Evolutionary conservation across 2,888 invertebrate genomes (phyloP).

Genomic region (Panzeria rudis): DNA sequence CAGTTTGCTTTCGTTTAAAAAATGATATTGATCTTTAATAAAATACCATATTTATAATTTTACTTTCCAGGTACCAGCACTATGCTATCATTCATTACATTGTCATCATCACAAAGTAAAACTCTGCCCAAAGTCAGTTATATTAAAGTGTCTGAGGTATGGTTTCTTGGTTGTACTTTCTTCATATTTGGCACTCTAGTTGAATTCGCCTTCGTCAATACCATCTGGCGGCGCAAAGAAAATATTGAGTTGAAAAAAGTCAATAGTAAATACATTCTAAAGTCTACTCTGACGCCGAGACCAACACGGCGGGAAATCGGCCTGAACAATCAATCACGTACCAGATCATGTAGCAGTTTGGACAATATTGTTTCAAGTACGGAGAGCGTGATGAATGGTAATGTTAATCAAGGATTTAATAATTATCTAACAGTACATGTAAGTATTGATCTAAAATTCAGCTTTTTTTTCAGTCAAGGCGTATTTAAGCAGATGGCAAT

Average conservation of each 20-base stretch:
- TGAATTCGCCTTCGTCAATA: slow-evolving; percentile 81
- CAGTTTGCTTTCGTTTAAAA: too few species aligned
- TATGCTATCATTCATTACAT: slow-evolving; percentile 80
- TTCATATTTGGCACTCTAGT: slow-evolving; percentile 81
- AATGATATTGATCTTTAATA: neutral
- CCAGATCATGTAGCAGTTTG: slow-evolving; percentile 88
- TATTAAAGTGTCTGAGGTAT: slow-evolving; percentile 80
- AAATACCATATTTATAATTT: neutral
- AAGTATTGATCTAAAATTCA: too few species aligned
- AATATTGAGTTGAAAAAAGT: slow-evolving; percentile 81
- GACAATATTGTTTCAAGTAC: slow-evolving; percentile 89
- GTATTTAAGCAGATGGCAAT: too few species aligned
- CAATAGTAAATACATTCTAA: slow-evolving; percentile 81
- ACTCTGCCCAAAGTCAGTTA: slow-evolving; percentile 81
- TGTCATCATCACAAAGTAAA: slow-evolving; percentile 80
- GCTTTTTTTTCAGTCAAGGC: too few species aligned
- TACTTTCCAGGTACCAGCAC: slow-evolving; percentile 78
- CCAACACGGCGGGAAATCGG: slow-evolving; percentile 78
- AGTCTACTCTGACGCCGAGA: slow-evolving; percentile 80
- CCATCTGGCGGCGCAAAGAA: slow-evolving; percentile 81
- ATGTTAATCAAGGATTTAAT: slow-evolving; percentile 84
- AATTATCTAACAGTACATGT: slow-evolving; percentile 82
- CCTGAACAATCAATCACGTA: slow-evolving; percentile 83
- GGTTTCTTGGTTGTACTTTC: slow-evolving; percentile 81
- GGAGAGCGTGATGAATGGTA: slow-evolving; percentile 86